Conservation (phyloP, 2,113 vertebrate genomes). For the Pseudorasbora parva region DNA sequence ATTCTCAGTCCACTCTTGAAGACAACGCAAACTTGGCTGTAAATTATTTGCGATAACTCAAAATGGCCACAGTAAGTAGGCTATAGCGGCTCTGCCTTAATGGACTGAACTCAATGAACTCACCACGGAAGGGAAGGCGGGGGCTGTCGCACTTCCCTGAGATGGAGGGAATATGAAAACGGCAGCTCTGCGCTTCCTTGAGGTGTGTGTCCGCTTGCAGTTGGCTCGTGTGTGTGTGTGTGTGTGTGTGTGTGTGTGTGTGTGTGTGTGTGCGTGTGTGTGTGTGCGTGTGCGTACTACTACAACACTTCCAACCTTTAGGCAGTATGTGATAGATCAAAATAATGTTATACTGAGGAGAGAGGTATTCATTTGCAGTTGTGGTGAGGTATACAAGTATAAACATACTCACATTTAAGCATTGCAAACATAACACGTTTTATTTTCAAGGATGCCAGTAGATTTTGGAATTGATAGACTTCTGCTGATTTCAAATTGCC, state of each 20-base stretch:
- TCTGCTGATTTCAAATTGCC: not conserved
- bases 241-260: not conserved
- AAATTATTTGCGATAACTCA: constrained; percentile 36
- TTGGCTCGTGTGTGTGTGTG: not conserved
- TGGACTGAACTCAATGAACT: constrained; percentile 48
- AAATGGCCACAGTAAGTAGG: constrained; percentile 45
- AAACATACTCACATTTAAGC: not conserved
- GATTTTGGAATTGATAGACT: not conserved
- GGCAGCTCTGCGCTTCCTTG: constrained; percentile 10
- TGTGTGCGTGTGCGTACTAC: not conserved
- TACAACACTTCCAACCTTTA: not conserved
- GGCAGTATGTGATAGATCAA: constrained; percentile 11
- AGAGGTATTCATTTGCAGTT: not conserved
- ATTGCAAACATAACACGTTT: not conserved
- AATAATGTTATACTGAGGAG: constrained; percentile 2
- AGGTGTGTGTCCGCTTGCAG: constrained; percentile 27
- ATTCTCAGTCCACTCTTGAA: not conserved
- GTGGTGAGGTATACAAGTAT: not conserved
- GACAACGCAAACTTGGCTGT: constrained; percentile 14
- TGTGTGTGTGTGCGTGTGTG: not conserved
- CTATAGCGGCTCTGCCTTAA: constrained; percentile 17
- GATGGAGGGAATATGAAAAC: constrained; percentile 32
- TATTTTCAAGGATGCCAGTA: not conserved
- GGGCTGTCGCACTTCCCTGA: constrained; percentile 41
- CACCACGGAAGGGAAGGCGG: constrained; percentile 9